These are phyloP conservation scores for Lanius collurio DNA, from an alignment of 2,113 vertebrate species.

Conservation along the genomic window DNA sequence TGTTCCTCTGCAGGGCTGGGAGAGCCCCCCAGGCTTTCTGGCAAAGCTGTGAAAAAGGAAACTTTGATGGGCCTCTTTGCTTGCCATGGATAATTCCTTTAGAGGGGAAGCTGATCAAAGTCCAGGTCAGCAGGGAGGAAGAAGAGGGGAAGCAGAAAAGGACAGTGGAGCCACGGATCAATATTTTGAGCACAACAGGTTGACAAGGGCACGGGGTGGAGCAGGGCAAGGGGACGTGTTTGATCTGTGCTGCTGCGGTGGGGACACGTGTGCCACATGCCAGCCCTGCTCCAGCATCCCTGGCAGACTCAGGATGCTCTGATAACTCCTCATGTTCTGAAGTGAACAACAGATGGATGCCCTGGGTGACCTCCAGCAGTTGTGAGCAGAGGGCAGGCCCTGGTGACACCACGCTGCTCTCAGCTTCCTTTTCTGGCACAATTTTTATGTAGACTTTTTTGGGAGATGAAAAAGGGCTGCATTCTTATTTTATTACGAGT, in stretches of 20 bases:
- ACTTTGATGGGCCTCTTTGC: not conserved
- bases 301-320: not conserved
- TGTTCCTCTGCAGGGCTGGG: not conserved
- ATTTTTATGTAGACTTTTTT: not conserved
- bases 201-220: not conserved
- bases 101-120: not conserved
- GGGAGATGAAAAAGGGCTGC: not conserved
- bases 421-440: not conserved
- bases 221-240: not conserved
- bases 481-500: not conserved
- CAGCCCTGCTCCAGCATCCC: not conserved
- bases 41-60: not conserved
- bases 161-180: not conserved
- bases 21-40: not conserved
- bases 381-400: not conserved
- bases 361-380: not conserved
- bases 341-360: not conserved
- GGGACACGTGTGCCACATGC: not conserved
- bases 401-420: fast-evolving
- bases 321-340: fast-evolving
- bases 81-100: not conserved
- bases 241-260: not conserved
- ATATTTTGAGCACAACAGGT: not conserved
- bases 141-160: not conserved
- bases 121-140: not conserved